These are phyloP conservation scores for Kradibia gibbosae DNA, from an alignment of 1,140 invertebrate species.

Conservation along the genomic window DNA sequence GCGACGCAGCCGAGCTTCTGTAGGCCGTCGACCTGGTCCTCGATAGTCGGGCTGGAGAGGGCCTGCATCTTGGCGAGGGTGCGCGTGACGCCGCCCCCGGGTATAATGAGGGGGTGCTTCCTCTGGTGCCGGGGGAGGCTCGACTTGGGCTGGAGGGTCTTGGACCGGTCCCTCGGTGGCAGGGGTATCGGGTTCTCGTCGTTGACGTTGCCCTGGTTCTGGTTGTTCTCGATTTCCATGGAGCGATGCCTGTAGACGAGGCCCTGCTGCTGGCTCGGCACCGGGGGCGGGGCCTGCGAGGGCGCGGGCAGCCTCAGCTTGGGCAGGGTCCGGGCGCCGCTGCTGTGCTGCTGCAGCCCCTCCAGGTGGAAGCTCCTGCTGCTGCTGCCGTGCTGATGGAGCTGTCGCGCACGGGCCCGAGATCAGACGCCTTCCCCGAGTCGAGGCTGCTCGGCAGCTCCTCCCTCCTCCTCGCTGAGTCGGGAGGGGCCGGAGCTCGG, in stretches of 20 bases:
- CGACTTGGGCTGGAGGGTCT: conserved; percentile 76
- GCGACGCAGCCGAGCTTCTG: conserved; percentile 40
- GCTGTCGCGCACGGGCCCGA: not conserved
- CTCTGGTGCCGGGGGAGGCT: conserved; percentile 84
- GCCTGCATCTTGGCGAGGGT: conserved; percentile 76
- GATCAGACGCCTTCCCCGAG: not conserved
- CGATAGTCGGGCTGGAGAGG: conserved; percentile 62
- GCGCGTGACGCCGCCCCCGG: conserved; percentile 76
- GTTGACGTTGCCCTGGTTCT: conserved; percentile 69
- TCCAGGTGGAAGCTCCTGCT: conserved; percentile 60
- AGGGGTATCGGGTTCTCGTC: conserved; percentile 84
- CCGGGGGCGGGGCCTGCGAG: conserved; percentile 58
- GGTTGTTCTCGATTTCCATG: conserved; percentile 68
- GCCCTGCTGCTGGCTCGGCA: conserved; percentile 46
- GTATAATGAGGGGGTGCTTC: conserved; percentile 91
- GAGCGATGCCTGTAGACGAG: conserved; percentile 61
- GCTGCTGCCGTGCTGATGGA: conserved; percentile 8
- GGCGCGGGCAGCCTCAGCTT: conserved; percentile 64
- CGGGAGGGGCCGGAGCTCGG: not conserved
- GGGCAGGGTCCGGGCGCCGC: conserved; percentile 65
- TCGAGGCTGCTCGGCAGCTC: no score
- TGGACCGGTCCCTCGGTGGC: conserved; percentile 86
- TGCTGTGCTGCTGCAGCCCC: conserved; percentile 57
- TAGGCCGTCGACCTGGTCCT: conserved; percentile 65
- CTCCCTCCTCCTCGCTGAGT: not conserved